Evolutionary conservation across 2,888 invertebrate species (phyloP).

Genomic region (Graphium colonna): DNA sequence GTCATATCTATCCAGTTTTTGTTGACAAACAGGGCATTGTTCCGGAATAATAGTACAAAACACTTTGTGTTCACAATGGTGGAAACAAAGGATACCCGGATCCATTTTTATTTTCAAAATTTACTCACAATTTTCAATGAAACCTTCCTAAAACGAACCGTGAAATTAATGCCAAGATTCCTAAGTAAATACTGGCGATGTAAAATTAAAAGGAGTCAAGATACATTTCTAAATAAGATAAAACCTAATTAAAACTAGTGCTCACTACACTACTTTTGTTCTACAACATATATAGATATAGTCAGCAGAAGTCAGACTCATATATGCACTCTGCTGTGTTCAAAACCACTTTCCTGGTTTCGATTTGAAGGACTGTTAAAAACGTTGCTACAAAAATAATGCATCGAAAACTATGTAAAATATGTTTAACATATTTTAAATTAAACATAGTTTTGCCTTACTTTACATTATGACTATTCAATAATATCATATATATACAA

Average conservation of each 20-base stretch:
- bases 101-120: conserved; percentile 75
- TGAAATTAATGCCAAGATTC: background rate
- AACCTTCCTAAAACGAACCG: conserved; percentile 35
- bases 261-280: conserved; percentile 38
- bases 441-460: conserved; percentile 12
- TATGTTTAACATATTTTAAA: background rate
- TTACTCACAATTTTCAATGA: conserved; percentile 45
- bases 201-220: background rate
- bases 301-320: no score
- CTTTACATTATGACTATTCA: background rate
- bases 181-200: background rate
- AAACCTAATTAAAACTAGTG: conserved; percentile 47
- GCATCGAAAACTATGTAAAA: background rate
- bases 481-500: background rate
- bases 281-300: conserved; percentile 5
- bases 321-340: conserved; percentile 4
- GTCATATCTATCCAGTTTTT: conserved; percentile 75
- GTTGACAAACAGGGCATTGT: conserved; percentile 88
- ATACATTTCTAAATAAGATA: conserved; percentile 48
- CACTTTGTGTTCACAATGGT: conserved; percentile 91
- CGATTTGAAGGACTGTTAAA: conserved; percentile 12
- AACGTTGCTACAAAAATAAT: conserved; percentile 8
- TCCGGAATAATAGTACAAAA: conserved; percentile 90
- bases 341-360: conserved; percentile 21
- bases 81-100: conserved; percentile 93